Percentiles rank a stretch among this genome's conserved stretches.
Evolutionary conservation across 2,888 invertebrate species (phyloP).

Genomic region (Uropetala carovei): DNA sequence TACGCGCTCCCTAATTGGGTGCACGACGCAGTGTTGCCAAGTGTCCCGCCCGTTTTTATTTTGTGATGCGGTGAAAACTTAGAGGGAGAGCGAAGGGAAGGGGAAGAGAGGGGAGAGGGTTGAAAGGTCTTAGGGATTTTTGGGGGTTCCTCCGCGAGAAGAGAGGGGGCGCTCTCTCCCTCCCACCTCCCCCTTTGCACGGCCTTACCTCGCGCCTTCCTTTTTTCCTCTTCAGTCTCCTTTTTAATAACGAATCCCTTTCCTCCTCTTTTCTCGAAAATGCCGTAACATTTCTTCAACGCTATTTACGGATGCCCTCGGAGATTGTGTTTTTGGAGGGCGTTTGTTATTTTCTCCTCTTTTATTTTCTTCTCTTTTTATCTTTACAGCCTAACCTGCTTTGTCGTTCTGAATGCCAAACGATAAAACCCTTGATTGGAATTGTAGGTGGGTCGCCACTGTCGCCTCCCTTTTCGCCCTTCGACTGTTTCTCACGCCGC

Average conservation of each 20-base stretch:
- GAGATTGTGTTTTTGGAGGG: not conserved
- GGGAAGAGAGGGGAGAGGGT: not conserved
- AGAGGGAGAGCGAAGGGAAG: constrained; percentile 1
- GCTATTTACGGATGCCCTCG: constrained; percentile 18
- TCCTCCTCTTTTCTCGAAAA: constrained; percentile 15
- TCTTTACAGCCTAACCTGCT: constrained; percentile 14
- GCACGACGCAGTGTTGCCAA: constrained; percentile 62
- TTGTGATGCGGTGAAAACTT: constrained; percentile 60
- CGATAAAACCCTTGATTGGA: constrained; percentile 31
- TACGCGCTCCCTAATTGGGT: constrained; percentile 62
- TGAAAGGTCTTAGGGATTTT: not conserved
- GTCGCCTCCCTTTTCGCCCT: not conserved
- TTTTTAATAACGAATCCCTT: not conserved
- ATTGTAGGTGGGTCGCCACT: not conserved
- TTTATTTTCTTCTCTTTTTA: not conserved
- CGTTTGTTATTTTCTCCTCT: not conserved
- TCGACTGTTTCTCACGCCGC: not conserved
- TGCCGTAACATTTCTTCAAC: constrained; percentile 15
- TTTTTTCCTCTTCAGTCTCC: not conserved
- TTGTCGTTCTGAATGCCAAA: constrained; percentile 49
- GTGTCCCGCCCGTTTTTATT: constrained; percentile 49
- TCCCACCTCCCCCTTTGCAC: not conserved
- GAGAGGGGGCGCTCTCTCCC: not conserved
- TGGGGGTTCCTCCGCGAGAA: not conserved
- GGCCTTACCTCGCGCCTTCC: not conserved